A percentile compares a stretch with the other conserved stretches of the same genome.
Evolutionary conservation across 2,113 vertebrate species (phyloP).

Genomic region (Syngnathus floridae): DNA sequence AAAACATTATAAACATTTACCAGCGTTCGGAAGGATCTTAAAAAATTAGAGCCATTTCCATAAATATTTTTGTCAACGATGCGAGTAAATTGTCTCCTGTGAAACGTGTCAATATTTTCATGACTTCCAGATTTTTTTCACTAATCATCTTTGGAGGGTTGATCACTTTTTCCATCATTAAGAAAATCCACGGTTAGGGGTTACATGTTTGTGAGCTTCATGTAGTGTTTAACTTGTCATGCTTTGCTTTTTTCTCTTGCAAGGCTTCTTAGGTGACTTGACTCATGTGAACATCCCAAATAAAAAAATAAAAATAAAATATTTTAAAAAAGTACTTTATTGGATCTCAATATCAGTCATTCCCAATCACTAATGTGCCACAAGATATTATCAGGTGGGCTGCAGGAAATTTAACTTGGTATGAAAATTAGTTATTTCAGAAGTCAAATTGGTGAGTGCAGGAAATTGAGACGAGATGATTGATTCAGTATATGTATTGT

Average conservation of each 20-base stretch:
- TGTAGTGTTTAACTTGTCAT: conserved; percentile 2
- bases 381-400: background rate
- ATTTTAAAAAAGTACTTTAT: background rate
- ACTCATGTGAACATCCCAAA: background rate
- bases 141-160: conserved; percentile 9
- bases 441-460: no score
- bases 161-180: conserved; percentile 40
- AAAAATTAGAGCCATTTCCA: background rate
- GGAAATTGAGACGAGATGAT: no score
- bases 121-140: conserved; percentile 21
- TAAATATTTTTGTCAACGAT: background rate
- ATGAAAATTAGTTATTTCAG: no score
- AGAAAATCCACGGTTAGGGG: conserved; percentile 51
- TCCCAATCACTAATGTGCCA: background rate
- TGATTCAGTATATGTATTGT: no score
- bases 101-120: conserved; percentile 14
- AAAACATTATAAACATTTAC: background rate
- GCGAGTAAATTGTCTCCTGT: conserved; percentile 17
- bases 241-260: background rate
- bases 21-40: background rate
- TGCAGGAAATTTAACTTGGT: background rate
- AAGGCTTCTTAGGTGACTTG: background rate
- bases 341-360: background rate
- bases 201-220: conserved; percentile 3
- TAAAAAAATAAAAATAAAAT: background rate